A percentile compares a stretch with the other conserved stretches of the same genome.
These are phyloP conservation scores for Zygothrica quintamaculata DNA, from an alignment of 2,888 invertebrate genomes.

Conservation along the genomic window DNA sequence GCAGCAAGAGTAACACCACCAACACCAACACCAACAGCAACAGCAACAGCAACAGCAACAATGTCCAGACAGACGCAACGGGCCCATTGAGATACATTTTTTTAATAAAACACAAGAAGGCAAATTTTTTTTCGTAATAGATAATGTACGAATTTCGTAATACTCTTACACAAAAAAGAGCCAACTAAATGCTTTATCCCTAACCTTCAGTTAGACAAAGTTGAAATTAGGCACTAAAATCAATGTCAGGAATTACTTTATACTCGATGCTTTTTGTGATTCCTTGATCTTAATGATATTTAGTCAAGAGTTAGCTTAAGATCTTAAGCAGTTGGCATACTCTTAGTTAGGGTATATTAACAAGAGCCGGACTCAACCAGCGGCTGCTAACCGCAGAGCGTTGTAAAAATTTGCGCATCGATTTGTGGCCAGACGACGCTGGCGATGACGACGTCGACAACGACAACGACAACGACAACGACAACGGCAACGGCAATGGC, in stretches of 20 bases:
- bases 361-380: constrained; percentile 24
- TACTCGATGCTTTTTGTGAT: too few species aligned
- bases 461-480: constrained; percentile 34
- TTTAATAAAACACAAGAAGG: constrained; percentile 59
- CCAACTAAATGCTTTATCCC: too few species aligned
- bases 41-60: constrained; percentile 12
- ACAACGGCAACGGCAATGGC: constrained; percentile 13
- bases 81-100: constrained; percentile 40
- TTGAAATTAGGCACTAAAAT: too few species aligned
- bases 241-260: too few species aligned
- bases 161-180: constrained; percentile 53
- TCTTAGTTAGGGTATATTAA: constrained; percentile 37
- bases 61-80: constrained; percentile 49
- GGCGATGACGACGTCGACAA: constrained; percentile 14
- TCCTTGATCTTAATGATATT: too few species aligned
- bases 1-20: constrained; percentile 9
- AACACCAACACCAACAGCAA: constrained; percentile 19
- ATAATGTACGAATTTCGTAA: constrained; percentile 2
- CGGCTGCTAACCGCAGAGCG: constrained; percentile 67
- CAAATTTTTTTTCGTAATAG: constrained; percentile 9
- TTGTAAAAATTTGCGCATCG: constrained; percentile 77
- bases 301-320: too few species aligned
- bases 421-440: constrained; percentile 73
- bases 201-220: too few species aligned
- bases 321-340: background rate